Base-by-base conservation (phyloP, 2,113 vertebrate species). In the Spea multiplicata region DNA sequence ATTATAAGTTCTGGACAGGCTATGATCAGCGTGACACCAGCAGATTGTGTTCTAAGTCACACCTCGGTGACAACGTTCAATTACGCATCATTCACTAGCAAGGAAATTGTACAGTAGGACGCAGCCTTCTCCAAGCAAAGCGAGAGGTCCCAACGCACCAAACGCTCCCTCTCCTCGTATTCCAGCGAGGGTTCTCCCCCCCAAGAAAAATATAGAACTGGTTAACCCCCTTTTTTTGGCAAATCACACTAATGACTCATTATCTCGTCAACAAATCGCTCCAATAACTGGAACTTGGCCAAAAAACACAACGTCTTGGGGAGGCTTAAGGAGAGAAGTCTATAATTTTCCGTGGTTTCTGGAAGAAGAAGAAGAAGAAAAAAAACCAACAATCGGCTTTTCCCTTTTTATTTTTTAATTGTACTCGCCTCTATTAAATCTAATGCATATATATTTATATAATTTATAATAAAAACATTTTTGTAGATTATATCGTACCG, bases 51-150 rank as follows among this genome's bases (percentile, higher is more conserved):
- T 17, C 7, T 59, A 48, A 74, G 59, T 73, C 72, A 62, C 44
- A n/a, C 53, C 55, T n/a, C 72, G 8, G 4, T 52, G 69, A 79
- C 76, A 79, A 79, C 69, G 64, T 62, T 73, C 62, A 73, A 79
- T 79, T 79, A 79, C 44, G 8, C 77, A 8, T 79, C 76, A 72
- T 13, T 65, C 59, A 55, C 5, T 7, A 48, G 61, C 76, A 8
- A 64, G 61, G 48, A 79, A 57, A 79, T 79, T 79, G 76, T 79
- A 79, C 76, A 79, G 76, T 73, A 47, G 53, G 30, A 8, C 9
- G 17, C 59, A 46, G 75, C 14, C 75, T 61, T 49, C 59, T 57
- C 66, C 61, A 66, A 7, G 6, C 30, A 64, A 61, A 61, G 17
- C 7, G 50, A 49, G 57, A 44, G 76, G 12, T 69, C 55, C 67